Evolutionary conservation across 1,140 invertebrate species (phyloP).

Genomic region (Micrasema minimum): DNA sequence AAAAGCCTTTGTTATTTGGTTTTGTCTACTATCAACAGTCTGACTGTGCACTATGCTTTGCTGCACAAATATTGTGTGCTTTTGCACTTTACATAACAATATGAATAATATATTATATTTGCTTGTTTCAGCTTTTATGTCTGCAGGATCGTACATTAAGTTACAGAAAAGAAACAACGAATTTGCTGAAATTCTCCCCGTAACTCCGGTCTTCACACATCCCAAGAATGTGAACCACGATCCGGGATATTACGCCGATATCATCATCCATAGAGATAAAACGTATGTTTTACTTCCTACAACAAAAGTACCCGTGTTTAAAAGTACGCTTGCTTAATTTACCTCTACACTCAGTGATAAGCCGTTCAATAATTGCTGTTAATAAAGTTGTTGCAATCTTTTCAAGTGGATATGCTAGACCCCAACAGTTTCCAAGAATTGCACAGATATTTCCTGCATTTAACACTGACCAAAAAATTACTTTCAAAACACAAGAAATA

Average conservation of each 20-base stretch:
- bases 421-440: too few relatives aligned
- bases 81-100: too few relatives aligned
- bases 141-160: slow-evolving; percentile 67
- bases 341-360: background rate
- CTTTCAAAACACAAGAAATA: too few relatives aligned
- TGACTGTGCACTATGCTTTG: too few relatives aligned
- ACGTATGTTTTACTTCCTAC: slow-evolving; percentile 62
- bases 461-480: too few relatives aligned
- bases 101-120: too few relatives aligned
- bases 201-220: slow-evolving; percentile 70
- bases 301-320: background rate
- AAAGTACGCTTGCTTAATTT: slow-evolving; percentile 3
- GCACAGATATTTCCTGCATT: too few relatives aligned
- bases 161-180: slow-evolving; percentile 61
- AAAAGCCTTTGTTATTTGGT: too few relatives aligned
- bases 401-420: too few relatives aligned
- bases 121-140: slow-evolving; percentile 68
- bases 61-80: too few relatives aligned
- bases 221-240: slow-evolving; percentile 65
- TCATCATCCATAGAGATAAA: slow-evolving; percentile 70
- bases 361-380: background rate
- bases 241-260: slow-evolving; percentile 71
- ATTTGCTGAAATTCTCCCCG: slow-evolving; percentile 66
- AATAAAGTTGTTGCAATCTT: too few relatives aligned
- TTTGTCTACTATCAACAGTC: too few relatives aligned